These are phyloP conservation scores for Astur gentilis DNA, from an alignment of 2,113 vertebrate genomes.

Conservation along the genomic window DNA sequence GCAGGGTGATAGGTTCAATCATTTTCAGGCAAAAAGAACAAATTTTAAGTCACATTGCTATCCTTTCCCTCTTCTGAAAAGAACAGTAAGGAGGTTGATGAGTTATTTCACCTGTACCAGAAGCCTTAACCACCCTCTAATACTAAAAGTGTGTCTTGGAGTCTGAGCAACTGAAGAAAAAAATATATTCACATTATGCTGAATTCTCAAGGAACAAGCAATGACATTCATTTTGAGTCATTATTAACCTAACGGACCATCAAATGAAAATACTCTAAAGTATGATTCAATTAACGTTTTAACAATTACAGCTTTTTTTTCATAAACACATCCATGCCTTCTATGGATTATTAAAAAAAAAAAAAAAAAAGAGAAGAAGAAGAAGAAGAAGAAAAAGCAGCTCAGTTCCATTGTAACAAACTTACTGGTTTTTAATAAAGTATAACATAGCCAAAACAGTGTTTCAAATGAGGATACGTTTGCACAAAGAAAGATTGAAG, in stretches of 20 bases:
- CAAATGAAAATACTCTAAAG: background rate
- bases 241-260: conserved; percentile 24
- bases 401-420: background rate
- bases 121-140: background rate
- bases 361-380: background rate
- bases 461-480: background rate
- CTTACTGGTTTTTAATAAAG: background rate
- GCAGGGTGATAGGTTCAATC: background rate
- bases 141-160: background rate
- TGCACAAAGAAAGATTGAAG: background rate
- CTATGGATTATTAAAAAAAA: background rate
- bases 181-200: background rate
- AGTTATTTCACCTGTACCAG: background rate
- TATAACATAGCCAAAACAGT: background rate
- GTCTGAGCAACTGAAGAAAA: background rate
- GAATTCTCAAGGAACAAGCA: background rate
- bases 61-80: background rate
- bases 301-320: conserved; percentile 12
- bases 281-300: background rate
- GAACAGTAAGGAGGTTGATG: background rate
- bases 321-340: background rate
- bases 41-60: background rate
- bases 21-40: background rate
- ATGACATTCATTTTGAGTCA: background rate
- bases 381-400: background rate